Evolutionary conservation across 2,113 vertebrate species (phyloP), one percentile per base, ranked within the genome.

Genomic region (Strix aluco): DNA sequence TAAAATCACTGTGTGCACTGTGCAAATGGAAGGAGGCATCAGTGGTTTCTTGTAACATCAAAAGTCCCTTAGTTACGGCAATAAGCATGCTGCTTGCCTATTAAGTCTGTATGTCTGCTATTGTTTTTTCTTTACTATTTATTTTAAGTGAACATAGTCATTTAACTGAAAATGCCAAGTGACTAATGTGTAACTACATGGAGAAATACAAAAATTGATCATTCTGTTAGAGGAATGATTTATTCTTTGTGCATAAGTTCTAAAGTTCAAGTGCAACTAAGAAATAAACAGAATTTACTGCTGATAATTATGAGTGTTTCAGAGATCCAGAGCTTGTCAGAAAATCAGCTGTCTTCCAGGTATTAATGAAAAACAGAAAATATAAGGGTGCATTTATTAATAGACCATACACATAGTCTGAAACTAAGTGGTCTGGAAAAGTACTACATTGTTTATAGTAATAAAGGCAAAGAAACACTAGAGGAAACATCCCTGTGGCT

Each of bases 401-500:
- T 75, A 93, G 90, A 61, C 81, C n/a, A 58, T 81, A 46, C 78
- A 71, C 19, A 62, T 71, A 58, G 49, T 84, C 94, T 97, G 94
- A 95, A 92, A 89, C 62, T 57, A 38, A 57, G 34, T 78, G 55
- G 88, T 94, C 80, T 96, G 78, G 94, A 96, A 97, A 96, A 96
- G 93, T 87, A 69, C 90, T 97, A 92, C 72, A 71, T 79, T 97
- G 90, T 97, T 98, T 96, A 94, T 96, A 97, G 94, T 86, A 97
- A 98, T 96, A 96, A 97, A 96, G 86, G 75, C 81, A 96, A 94
- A 97, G 84, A 82, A 97, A 84, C 92, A 86, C 47, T 32, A 65
- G 75, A 97, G 96, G 98, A 98, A 98, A 98, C 82, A 96, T 88
- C 94, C 97, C 98, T 97, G 96, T 95, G 84, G 97, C 88, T 98